Evolutionary conservation across 2,888 invertebrate species (phyloP).

Genomic region (Orgyia antiqua): DNA sequence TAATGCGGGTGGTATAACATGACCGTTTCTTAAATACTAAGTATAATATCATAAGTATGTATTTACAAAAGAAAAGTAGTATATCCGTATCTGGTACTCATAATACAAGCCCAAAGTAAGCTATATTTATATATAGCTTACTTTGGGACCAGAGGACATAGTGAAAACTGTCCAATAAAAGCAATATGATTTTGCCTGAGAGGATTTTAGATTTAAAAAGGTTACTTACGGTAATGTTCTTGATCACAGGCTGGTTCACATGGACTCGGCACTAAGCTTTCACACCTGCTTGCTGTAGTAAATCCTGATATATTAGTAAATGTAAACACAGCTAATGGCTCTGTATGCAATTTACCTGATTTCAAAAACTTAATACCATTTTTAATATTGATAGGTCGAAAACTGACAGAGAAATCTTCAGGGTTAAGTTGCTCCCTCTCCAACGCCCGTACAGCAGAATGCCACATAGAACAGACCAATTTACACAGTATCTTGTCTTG

Average conservation of each 20-base stretch:
- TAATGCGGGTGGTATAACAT: no score
- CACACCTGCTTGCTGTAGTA: slow-evolving; percentile 37
- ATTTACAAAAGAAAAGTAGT: no score
- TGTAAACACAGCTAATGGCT: slow-evolving; percentile 52
- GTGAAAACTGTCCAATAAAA: no score
- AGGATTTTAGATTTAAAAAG: no score
- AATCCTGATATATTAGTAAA: slow-evolving; percentile 51
- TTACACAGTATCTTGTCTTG: slow-evolving; percentile 60
- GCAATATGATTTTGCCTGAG: no score
- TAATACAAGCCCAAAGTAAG: no score
- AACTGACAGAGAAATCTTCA: slow-evolving; percentile 51
- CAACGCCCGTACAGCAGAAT: slow-evolving; percentile 48
- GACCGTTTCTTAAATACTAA: no score
- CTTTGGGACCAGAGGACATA: no score
- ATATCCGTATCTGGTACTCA: no score
- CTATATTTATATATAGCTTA: no score
- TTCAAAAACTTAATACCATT: slow-evolving; percentile 41
- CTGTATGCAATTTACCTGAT: slow-evolving; percentile 45
- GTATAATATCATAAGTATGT: no score
- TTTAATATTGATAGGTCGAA: slow-evolving; percentile 28
- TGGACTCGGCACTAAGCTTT: slow-evolving; percentile 36
- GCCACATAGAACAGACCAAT: slow-evolving; percentile 60
- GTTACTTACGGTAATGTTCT: slow-evolving; percentile 62
- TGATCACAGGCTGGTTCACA: slow-evolving; percentile 51
- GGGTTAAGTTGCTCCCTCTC: slow-evolving; percentile 48